These are phyloP conservation scores for Nothura maculosa DNA, from an alignment of 2,797 vertebrate species.

Conservation along the genomic window DNA sequence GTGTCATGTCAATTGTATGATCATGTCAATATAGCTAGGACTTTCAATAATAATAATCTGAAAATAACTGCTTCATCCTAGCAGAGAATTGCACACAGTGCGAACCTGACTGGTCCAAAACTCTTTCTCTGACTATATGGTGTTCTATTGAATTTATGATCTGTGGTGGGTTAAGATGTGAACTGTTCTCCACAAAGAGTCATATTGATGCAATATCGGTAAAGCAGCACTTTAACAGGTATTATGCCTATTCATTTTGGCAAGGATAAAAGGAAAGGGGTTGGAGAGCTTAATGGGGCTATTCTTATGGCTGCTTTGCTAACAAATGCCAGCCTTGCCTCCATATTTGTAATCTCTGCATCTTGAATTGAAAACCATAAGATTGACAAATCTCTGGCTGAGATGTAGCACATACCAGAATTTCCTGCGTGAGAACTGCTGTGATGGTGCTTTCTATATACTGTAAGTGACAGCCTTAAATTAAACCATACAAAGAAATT, in stretches of 20 bases:
- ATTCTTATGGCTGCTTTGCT: neutral
- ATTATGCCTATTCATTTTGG: neutral
- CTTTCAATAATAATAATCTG: neutral
- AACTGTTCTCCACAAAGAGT: neutral
- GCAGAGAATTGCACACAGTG: neutral
- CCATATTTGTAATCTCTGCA: neutral
- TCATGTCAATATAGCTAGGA: neutral
- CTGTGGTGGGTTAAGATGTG: neutral
- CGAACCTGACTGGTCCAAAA: neutral
- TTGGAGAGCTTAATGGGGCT: neutral
- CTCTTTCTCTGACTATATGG: neutral
- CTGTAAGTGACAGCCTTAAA: conserved; percentile 23
- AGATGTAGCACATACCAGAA: neutral
- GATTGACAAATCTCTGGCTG: conserved; percentile 1
- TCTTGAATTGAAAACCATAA: neutral
- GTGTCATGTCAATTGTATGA: neutral
- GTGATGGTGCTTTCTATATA: neutral
- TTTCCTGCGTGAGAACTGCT: neutral
- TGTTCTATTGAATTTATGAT: neutral
- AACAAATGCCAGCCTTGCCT: neutral
- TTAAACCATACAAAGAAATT: conserved; percentile 50
- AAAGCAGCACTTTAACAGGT: neutral
- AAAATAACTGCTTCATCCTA: neutral
- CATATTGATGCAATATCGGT: neutral
- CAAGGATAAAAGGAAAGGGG: neutral